phyloP scores from a whole-genome alignment of 2,888 invertebrate genomes.

The Agrotis puta region DNA sequence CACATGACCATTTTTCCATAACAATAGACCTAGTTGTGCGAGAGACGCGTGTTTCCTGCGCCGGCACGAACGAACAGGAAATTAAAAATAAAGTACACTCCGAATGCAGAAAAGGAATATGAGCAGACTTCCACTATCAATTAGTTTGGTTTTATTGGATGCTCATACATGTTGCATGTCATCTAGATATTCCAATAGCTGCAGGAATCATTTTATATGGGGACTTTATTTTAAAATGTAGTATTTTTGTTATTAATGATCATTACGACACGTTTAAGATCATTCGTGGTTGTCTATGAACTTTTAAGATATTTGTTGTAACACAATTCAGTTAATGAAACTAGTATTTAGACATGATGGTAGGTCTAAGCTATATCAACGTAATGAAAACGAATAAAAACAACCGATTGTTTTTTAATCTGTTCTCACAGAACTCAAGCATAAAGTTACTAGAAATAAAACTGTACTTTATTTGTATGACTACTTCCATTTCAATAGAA shows the following conservation, averaged over 20 bases:
- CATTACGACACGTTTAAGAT: too few relatives aligned
- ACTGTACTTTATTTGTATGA: background rate
- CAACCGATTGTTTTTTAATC: background rate
- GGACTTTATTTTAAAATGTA: background rate
- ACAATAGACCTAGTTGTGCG: constrained; percentile 58
- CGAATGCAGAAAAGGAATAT: constrained; percentile 35
- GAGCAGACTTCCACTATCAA: constrained; percentile 40
- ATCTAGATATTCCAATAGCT: background rate
- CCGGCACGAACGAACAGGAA: constrained; percentile 57
- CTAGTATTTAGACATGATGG: background rate
- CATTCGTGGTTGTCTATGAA: too few relatives aligned
- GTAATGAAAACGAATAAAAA: background rate
- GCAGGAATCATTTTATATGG: background rate
- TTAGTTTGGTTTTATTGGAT: constrained; percentile 43
- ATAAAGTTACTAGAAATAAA: background rate
- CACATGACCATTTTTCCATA: constrained; percentile 42
- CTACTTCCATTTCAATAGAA: constrained; percentile 23
- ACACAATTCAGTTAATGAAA: background rate
- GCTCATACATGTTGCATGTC: background rate
- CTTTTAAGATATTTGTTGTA: background rate
- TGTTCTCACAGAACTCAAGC: background rate
- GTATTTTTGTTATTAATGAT: background rate
- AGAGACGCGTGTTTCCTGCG: constrained; percentile 57
- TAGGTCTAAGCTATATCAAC: background rate
- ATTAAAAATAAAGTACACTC: constrained; percentile 64